Evolutionary conservation across 2,797 vertebrate species (phyloP).

Genomic region (Miichthys miiuy): DNA sequence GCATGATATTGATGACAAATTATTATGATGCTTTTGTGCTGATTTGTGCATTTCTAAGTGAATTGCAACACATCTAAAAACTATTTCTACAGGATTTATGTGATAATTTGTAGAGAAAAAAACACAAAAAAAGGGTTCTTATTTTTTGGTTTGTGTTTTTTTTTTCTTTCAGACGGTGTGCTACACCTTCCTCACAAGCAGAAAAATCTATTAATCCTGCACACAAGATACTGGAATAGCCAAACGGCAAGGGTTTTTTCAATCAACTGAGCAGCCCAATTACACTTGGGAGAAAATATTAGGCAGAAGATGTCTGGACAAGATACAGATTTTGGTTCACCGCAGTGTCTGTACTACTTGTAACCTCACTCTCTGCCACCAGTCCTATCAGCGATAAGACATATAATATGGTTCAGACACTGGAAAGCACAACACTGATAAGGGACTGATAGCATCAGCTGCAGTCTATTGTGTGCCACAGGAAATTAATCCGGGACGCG

Average conservation of each 20-base stretch:
- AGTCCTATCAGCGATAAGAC: slow-evolving; percentile 44
- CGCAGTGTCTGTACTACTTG: slow-evolving; percentile 32
- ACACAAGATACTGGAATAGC: slow-evolving; percentile 1
- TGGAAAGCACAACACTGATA: slow-evolving; percentile 67
- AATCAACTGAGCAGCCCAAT: slow-evolving; percentile 37
- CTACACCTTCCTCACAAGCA: not conserved
- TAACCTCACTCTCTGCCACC: slow-evolving; percentile 40
- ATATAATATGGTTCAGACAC: slow-evolving; percentile 58
- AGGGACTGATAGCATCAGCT: slow-evolving; percentile 67
- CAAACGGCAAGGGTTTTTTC: slow-evolving; percentile 21
- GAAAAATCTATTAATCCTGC: slow-evolving; percentile 3
- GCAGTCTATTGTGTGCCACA: slow-evolving; percentile 65
- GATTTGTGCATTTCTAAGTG: slow-evolving; percentile 12
- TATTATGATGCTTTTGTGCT: not conserved
- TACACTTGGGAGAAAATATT: slow-evolving; percentile 26
- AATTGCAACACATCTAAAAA: not conserved
- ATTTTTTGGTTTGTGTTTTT: not conserved
- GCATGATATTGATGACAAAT: slow-evolving; percentile 19
- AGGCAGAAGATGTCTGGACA: slow-evolving; percentile 48
- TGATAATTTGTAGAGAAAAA: not conserved
- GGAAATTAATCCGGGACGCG: slow-evolving; percentile 75
- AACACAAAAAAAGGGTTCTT: not conserved
- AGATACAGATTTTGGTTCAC: slow-evolving; percentile 54
- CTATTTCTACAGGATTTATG: not conserved
- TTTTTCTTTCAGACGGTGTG: not conserved